These are phyloP conservation scores for Lasioglossum marginatum DNA, from an alignment of 2,888 invertebrate genomes.

Conservation along the genomic window DNA sequence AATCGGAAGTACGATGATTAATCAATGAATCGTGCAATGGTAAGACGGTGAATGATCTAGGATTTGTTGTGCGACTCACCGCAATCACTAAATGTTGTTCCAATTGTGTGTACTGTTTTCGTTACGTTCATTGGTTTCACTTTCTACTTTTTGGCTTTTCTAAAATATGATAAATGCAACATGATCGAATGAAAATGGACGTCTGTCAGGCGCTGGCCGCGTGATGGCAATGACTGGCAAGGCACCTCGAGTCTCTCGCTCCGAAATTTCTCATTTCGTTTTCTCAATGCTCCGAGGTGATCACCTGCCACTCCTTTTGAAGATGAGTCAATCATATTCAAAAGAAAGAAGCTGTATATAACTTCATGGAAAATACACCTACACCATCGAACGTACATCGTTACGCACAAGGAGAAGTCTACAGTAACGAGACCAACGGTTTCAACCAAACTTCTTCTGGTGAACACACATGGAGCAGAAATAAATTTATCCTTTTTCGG, in stretches of 20 bases:
- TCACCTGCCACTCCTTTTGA: constrained; percentile 57
- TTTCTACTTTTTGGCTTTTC: constrained; percentile 85
- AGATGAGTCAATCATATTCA: constrained; percentile 39
- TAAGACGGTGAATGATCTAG: constrained; percentile 81
- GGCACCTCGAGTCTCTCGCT: constrained; percentile 42
- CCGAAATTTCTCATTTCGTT: constrained; percentile 22
- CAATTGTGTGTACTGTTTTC: constrained; percentile 84
- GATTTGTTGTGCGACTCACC: constrained; percentile 83
- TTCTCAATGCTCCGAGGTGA: constrained; percentile 49
- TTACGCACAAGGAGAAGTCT: neutral
- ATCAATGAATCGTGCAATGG: constrained; percentile 81
- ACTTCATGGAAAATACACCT: constrained; percentile 28
- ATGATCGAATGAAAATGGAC: constrained; percentile 79
- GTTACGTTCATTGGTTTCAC: constrained; percentile 82
- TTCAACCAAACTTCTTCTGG: neutral
- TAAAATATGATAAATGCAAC: constrained; percentile 84
- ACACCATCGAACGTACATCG: constrained; percentile 19
- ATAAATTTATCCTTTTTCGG: too few relatives aligned
- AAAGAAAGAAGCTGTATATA: constrained; percentile 31
- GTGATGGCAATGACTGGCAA: constrained; percentile 52
- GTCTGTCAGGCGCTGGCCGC: constrained; percentile 55
- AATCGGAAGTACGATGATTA: constrained; percentile 74
- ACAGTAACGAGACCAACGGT: neutral
- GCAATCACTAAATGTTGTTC: constrained; percentile 84
- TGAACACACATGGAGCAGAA: neutral